phyloP scores from a whole-genome alignment of 2,888 invertebrate genomes.

The Acanthosepion pharaonis region DNA sequence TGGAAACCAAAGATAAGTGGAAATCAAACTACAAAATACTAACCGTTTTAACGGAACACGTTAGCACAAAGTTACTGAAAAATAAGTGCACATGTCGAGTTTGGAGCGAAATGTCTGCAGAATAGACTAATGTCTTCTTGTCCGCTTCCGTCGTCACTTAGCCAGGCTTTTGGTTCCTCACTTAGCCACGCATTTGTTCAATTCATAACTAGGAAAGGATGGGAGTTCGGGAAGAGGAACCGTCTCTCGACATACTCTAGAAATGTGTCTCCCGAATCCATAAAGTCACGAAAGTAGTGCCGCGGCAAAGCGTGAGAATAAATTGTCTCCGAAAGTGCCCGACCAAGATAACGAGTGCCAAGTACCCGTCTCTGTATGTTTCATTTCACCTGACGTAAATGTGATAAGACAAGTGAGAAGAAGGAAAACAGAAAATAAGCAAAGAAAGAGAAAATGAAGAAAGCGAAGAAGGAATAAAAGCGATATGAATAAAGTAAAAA shows the following conservation, averaged over 20 bases:
- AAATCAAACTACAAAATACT: neutral
- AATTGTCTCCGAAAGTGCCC: neutral
- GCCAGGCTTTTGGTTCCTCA: neutral
- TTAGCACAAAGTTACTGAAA: neutral
- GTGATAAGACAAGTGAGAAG: neutral
- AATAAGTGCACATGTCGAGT: neutral
- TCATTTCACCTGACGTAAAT: neutral
- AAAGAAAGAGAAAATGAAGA: neutral
- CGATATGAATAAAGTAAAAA: neutral
- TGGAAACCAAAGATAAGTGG: neutral
- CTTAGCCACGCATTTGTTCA: conserved; percentile 7
- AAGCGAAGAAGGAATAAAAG: neutral
- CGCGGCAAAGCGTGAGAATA: neutral
- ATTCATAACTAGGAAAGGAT: neutral
- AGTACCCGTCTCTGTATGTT: neutral
- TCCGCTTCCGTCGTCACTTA: neutral
- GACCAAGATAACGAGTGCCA: neutral
- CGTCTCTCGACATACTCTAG: neutral
- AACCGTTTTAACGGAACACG: neutral
- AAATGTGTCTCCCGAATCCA: neutral
- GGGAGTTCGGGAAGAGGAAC: neutral
- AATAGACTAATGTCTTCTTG: neutral
- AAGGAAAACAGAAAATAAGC: neutral
- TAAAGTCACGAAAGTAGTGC: neutral
- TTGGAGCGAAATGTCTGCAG: neutral